Conservation (phyloP, 53 echinoderm and acorn worm genomes). For the Apostichopus leukothele region DNA sequence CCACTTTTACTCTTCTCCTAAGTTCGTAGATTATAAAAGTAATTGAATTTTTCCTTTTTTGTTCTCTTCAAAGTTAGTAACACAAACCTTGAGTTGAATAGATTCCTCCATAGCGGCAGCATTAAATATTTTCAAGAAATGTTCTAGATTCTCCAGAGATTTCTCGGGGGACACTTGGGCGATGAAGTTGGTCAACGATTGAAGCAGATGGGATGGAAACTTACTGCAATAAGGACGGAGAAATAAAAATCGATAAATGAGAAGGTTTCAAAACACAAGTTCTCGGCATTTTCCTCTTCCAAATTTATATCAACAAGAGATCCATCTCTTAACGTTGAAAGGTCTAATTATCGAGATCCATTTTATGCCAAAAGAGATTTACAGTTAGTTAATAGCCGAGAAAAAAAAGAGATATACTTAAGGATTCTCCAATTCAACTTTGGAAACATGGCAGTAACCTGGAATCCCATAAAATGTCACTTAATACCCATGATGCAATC, state of each 20-base stretch:
- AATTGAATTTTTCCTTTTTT: neutral
- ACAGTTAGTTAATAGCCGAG: too few species aligned
- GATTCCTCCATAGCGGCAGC: conserved; percentile 34
- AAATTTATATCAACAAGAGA: too few species aligned
- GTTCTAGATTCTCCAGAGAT: conserved; percentile 60
- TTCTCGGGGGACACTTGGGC: conserved; percentile 50
- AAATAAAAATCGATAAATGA: neutral
- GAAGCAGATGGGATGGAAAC: conserved; percentile 77
- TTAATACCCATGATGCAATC: too few species aligned
- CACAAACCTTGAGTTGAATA: conserved; percentile 31
- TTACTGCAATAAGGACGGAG: conserved; percentile 46
- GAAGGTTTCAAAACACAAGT: neutral
- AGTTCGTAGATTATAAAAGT: neutral
- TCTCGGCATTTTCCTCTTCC: too few species aligned
- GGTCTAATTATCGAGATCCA: too few species aligned
- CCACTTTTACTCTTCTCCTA: neutral
- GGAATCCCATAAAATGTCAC: too few species aligned
- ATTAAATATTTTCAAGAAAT: conserved; percentile 36
- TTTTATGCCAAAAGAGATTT: too few species aligned
- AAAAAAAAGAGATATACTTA: too few species aligned
- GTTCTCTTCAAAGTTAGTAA: neutral
- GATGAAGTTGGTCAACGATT: conserved; percentile 63
- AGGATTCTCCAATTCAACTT: too few species aligned
- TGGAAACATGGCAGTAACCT: too few species aligned
- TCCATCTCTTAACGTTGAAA: too few species aligned